Evolutionary conservation across 1,140 invertebrate species (phyloP).

Genomic region (Heliconius hermathena): DNA sequence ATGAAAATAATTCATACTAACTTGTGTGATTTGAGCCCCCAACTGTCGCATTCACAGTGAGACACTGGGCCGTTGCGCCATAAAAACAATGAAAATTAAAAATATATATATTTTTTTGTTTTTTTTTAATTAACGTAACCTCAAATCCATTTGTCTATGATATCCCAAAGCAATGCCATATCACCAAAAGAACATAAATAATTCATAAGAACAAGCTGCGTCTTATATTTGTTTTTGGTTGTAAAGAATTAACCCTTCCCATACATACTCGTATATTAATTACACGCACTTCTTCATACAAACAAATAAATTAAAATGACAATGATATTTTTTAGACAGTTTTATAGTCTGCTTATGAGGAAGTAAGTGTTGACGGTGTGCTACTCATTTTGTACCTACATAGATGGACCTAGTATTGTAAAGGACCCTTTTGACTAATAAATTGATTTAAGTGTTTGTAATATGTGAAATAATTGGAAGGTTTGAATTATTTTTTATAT

Average conservation of each 20-base stretch:
- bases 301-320: conserved; percentile 65
- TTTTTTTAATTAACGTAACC: not conserved
- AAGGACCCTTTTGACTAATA: not conserved
- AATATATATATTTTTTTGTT: too few relatives aligned
- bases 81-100: too few relatives aligned
- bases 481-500: not conserved
- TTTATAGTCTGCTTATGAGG: conserved; percentile 51
- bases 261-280: not conserved
- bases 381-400: conserved; percentile 7
- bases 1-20: too few relatives aligned
- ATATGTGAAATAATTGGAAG: not conserved
- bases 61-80: too few relatives aligned
- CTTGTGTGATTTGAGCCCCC: too few relatives aligned
- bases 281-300: conserved; percentile 26
- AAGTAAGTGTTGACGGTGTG: conserved; percentile 33
- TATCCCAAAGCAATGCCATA: not conserved
- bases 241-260: not conserved
- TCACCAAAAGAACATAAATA: not conserved
- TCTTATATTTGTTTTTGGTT: conserved; percentile 10
- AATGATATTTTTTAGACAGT: conserved; percentile 47
- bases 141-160: not conserved
- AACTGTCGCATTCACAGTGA: too few relatives aligned
- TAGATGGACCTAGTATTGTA: not conserved
- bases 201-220: conserved; percentile 5
- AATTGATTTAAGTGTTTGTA: not conserved